Percentiles rank a stretch among this genome's conserved stretches.
Evolutionary conservation across 2,888 invertebrate species (phyloP).

Genomic region (Lasioglossum vierecki): DNA sequence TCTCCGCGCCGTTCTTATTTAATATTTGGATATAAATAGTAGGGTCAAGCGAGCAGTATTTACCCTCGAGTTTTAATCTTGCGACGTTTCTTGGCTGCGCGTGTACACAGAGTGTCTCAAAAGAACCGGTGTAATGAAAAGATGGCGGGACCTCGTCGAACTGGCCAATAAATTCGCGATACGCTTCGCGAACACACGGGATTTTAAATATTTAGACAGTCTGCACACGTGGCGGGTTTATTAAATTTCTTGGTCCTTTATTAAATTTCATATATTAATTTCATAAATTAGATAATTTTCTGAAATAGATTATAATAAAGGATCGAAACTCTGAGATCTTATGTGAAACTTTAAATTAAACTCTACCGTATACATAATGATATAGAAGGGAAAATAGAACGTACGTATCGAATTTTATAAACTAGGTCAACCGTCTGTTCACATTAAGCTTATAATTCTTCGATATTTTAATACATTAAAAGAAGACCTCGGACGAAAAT

Average conservation of each 20-base stretch:
- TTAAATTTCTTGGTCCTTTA: not conserved
- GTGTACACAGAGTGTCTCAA: conserved; percentile 3
- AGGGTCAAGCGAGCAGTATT: not conserved
- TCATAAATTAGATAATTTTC: not conserved
- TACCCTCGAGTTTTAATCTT: not conserved
- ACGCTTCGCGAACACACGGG: not conserved
- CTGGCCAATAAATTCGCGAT: not conserved
- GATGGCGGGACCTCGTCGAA: not conserved
- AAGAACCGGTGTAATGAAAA: not conserved
- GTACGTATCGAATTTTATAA: not conserved
- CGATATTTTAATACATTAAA: not conserved
- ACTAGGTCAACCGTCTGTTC: not conserved
- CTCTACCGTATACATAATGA: not conserved
- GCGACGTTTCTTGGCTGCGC: not conserved
- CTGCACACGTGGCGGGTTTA: not conserved
- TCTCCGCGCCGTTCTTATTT: not conserved
- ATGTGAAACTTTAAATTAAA: not conserved
- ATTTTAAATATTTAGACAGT: not conserved
- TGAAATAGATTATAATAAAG: not conserved
- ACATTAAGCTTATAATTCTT: not conserved
- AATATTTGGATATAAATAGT: not conserved
- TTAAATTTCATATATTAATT: not conserved
- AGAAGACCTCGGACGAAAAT: too few relatives aligned
- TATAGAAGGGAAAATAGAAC: not conserved
- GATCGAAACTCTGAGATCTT: not conserved